A percentile compares a stretch with the other conserved stretches of the same genome.
Evolutionary conservation across 1,140 invertebrate genomes (phyloP).

Genomic region (Cherax destructor): DNA sequence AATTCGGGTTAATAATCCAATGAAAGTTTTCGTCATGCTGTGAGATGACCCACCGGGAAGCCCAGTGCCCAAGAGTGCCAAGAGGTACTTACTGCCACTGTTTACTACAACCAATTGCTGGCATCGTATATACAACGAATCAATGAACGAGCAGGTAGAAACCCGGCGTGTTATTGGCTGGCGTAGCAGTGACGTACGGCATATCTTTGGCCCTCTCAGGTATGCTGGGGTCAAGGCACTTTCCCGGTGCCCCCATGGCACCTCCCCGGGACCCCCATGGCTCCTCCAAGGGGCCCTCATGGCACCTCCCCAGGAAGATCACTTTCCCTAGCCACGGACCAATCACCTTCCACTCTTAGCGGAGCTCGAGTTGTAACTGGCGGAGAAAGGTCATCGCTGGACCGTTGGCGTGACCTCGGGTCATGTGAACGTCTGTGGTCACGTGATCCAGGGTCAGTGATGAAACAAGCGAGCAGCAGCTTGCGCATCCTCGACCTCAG

Average conservation of each 20-base stretch:
- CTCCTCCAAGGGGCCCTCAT: too few relatives aligned
- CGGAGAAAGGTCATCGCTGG: neutral
- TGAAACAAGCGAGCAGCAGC: constrained; percentile 27
- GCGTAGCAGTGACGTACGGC: neutral
- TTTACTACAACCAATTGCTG: neutral
- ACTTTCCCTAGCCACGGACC: neutral
- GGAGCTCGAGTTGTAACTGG: neutral
- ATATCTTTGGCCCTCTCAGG: neutral
- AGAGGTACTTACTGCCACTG: neutral
- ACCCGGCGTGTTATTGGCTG: neutral
- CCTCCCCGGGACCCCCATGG: too few relatives aligned
- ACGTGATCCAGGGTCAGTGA: constrained; percentile 35
- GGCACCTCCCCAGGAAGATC: neutral
- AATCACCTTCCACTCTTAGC: neutral
- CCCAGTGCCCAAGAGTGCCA: too few relatives aligned
- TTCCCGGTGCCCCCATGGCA: too few relatives aligned
- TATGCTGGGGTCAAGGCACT: neutral
- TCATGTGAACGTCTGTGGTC: constrained; percentile 35
- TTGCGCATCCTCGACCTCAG: constrained; percentile 30
- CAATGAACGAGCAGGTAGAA: neutral
- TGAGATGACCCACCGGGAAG: too few relatives aligned
- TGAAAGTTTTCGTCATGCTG: too few relatives aligned
- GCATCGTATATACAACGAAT: neutral
- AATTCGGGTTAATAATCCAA: too few relatives aligned
- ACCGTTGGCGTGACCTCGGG: neutral